These are phyloP conservation scores for Cliona cf. orientalis DNA, from an alignment of 37 sponge, comb jelly and placozoan species.

Conservation along the genomic window DNA sequence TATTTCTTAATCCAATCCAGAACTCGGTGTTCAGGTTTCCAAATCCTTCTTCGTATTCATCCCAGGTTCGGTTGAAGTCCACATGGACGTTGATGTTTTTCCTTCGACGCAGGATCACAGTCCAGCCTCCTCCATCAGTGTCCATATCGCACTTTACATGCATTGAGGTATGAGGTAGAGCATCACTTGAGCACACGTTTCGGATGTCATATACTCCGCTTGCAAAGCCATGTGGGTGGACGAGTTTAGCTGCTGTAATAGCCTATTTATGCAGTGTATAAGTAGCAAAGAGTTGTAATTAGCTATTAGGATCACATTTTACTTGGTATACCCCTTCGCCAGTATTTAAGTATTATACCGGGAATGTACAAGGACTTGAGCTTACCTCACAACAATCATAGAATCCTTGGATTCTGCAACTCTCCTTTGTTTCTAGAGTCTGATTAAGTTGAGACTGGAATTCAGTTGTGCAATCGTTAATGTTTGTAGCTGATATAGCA, in stretches of 20 bases:
- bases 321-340: background rate
- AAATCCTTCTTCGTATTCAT: constrained; percentile 42
- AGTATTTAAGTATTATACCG: background rate
- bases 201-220: background rate
- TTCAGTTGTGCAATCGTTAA: background rate
- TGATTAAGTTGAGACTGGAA: background rate
- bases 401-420: background rate
- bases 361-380: no score
- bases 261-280: background rate
- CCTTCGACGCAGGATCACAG: constrained; percentile 16
- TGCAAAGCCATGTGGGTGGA: background rate
- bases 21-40: constrained; percentile 28
- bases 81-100: background rate
- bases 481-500: background rate
- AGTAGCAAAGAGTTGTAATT: background rate
- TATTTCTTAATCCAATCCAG: constrained; percentile 34
- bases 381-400: constrained; percentile 4
- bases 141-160: constrained; percentile 38
- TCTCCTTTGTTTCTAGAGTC: background rate
- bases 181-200: background rate
- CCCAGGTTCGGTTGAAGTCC: constrained; percentile 23
- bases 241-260: background rate
- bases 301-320: no score
- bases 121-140: constrained; percentile 47
- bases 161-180: background rate